A percentile compares a stretch with the other conserved stretches of the same genome.
Conservation (phyloP, 2,797 vertebrate species). For the Chrysolophus pictus region DNA sequence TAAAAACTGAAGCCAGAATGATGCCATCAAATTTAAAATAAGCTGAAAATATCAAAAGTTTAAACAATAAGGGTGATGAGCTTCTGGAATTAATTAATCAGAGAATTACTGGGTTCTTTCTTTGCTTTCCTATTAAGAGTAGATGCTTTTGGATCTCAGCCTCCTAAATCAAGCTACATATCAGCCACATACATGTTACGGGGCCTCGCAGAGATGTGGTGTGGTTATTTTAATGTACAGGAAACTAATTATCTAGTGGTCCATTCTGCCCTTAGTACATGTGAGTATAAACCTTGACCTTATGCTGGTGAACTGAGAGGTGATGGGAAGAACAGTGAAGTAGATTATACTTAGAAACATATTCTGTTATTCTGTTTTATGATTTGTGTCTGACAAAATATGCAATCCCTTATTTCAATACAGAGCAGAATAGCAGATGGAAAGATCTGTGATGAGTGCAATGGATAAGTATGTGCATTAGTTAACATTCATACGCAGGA, state of each 20-base stretch:
- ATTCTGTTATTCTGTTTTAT: background rate
- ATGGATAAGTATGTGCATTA: background rate
- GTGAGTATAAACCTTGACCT: background rate
- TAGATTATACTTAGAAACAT: background rate
- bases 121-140: background rate
- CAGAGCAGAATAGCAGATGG: background rate
- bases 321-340: background rate
- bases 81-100: background rate
- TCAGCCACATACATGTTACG: background rate
- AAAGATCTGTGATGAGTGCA: background rate
- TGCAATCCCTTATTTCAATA: background rate
- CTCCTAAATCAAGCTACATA: background rate
- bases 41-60: background rate
- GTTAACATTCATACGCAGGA: background rate
- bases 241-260: background rate
- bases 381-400: background rate
- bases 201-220: background rate
- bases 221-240: background rate
- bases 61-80: background rate
- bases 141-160: fast-evolving
- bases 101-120: background rate
- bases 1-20: background rate
- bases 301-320: background rate
- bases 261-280: background rate
- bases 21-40: background rate